A percentile compares a stretch with the other conserved stretches of the same genome.
Evolutionary conservation across 2,797 vertebrate species (phyloP).

Genomic region (Brachymystax lenok): DNA sequence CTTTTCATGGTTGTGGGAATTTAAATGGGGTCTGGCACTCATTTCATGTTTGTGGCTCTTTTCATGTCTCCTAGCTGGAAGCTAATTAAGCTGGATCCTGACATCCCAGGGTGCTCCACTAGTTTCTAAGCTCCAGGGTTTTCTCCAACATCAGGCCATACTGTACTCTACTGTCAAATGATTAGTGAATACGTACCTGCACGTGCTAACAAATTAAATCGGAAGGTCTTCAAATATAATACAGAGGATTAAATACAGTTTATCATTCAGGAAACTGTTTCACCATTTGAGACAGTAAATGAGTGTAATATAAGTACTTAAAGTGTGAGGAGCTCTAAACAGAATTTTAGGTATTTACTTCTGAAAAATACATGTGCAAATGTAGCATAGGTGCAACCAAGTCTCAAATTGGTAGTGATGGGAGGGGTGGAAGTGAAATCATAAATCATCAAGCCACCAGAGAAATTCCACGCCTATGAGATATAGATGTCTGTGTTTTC

Average conservation of each 20-base stretch:
- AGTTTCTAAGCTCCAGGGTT: not conserved
- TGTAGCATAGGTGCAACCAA: not conserved
- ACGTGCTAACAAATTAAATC: not conserved
- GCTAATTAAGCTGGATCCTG: slow-evolving; percentile 1
- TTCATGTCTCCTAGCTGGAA: not conserved
- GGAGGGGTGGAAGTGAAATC: not conserved
- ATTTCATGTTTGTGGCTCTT: not conserved
- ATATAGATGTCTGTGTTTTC: not conserved
- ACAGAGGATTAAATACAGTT: too few species aligned
- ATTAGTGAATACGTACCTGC: not conserved
- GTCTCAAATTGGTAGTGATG: not conserved
- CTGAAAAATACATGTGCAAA: not conserved
- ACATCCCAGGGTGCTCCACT: not conserved
- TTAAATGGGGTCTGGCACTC: not conserved
- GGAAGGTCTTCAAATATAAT: not conserved
- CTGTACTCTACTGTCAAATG: not conserved
- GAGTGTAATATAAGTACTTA: too few species aligned
- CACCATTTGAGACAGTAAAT: too few species aligned
- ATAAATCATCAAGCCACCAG: not conserved
- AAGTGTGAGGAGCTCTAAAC: too few species aligned
- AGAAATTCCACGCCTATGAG: not conserved
- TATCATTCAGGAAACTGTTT: too few species aligned
- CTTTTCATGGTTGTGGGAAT: not conserved
- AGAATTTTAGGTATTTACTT: not conserved
- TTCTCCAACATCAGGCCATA: not conserved